phyloP scores from a whole-genome alignment of 2,888 invertebrate genomes.

The Creontiades dilutus region DNA sequence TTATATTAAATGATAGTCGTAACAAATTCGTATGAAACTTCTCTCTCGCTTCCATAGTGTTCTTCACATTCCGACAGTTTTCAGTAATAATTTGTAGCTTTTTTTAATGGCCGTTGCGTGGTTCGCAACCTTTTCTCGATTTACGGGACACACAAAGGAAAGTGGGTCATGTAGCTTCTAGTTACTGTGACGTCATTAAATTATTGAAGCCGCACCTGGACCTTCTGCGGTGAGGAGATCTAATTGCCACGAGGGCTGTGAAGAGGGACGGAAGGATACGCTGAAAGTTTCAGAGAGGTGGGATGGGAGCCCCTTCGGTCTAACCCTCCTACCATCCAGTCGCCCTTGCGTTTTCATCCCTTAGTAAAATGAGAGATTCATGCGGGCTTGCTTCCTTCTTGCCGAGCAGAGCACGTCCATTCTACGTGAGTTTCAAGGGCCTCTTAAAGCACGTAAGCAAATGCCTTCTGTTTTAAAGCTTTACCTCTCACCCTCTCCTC shows the following conservation, averaged over 20 bases:
- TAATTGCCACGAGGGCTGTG: slow-evolving; percentile 45
- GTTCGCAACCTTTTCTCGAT: too few species aligned
- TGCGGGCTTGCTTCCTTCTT: slow-evolving; percentile 61
- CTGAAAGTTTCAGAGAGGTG: slow-evolving; percentile 63
- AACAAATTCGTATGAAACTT: too few species aligned
- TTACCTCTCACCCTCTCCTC: background rate
- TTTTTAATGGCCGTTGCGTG: too few species aligned
- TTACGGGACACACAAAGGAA: too few species aligned
- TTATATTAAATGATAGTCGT: too few species aligned
- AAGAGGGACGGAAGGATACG: background rate
- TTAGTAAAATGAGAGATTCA: slow-evolving; percentile 69
- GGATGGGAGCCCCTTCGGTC: background rate
- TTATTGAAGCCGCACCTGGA: slow-evolving; percentile 55
- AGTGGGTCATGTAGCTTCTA: background rate
- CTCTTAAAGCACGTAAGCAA: slow-evolving; percentile 68
- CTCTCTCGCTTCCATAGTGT: too few species aligned
- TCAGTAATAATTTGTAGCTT: too few species aligned
- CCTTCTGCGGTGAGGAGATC: slow-evolving; percentile 1
- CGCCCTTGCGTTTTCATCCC: slow-evolving; percentile 52
- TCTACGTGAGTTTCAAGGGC: slow-evolving; percentile 61
- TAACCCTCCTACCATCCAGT: background rate
- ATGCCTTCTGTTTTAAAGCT: slow-evolving; percentile 61
- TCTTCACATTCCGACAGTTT: too few species aligned
- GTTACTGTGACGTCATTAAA: slow-evolving; percentile 38
- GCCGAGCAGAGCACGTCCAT: slow-evolving; percentile 59